Percentiles rank a stretch among this genome's conserved stretches.
phyloP scores from a whole-genome alignment of 2,113 vertebrate species.

The Engraulis encrasicolus region DNA sequence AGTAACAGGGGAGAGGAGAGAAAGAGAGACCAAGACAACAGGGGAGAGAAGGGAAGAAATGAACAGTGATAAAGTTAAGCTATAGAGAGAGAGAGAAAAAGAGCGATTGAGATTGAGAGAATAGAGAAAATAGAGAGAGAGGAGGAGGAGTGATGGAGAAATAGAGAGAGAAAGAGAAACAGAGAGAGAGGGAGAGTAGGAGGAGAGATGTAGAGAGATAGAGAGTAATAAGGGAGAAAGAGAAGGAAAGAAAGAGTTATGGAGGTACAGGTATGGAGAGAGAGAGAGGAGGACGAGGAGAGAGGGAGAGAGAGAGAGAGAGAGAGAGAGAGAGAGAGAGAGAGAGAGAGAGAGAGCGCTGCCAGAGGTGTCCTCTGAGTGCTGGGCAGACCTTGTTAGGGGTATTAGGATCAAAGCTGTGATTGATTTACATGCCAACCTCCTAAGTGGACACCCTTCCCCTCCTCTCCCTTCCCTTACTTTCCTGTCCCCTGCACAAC shows the following conservation, averaged over 20 bases:
- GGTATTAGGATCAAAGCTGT: conserved; percentile 68
- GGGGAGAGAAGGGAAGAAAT: too few species aligned
- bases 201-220: not conserved
- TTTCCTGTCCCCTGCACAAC: too few species aligned
- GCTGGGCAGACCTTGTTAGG: conserved; percentile 66
- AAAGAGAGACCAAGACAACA: too few species aligned
- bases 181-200: not conserved
- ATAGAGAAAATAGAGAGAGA: not conserved
- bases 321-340: conserved; percentile 1
- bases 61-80: not conserved
- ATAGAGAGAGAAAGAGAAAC: not conserved
- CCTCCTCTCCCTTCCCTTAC: too few species aligned
- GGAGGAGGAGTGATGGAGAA: too few species aligned
- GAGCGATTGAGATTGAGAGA: not conserved
- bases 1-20: too few species aligned
- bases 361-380: conserved; percentile 62
- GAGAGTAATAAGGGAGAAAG: not conserved
- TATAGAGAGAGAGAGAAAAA: not conserved
- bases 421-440: conserved; percentile 74
- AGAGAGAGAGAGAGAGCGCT: conserved; percentile 7
- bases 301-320: not conserved
- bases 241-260: not conserved
- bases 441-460: conserved; percentile 67
- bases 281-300: not conserved
- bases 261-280: not conserved